Conservation (phyloP, 2,888 invertebrate species). For the Epinotia ramella region DNA sequence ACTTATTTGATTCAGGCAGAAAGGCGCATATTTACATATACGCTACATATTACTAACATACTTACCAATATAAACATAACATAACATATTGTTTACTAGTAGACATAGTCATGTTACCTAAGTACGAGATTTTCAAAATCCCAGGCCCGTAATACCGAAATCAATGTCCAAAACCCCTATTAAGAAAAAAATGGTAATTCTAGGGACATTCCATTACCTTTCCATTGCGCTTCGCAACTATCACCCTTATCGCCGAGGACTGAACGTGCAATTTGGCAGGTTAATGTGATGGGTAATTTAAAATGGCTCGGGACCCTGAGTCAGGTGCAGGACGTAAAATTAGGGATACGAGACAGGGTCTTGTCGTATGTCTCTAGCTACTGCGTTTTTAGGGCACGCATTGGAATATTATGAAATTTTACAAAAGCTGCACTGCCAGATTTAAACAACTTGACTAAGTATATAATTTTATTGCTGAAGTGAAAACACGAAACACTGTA, state of each 20-base stretch:
- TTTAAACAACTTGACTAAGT: no score
- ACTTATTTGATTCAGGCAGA: no score
- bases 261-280: constrained; percentile 25
- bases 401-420: no score
- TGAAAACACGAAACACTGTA: no score
- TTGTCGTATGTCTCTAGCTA: constrained; percentile 5
- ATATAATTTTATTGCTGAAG: no score
- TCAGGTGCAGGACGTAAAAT: constrained; percentile 42
- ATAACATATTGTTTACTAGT: no score
- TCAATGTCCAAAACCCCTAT: constrained; percentile 30
- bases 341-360: constrained; percentile 34
- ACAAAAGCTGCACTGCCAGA: no score
- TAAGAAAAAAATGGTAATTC: constrained; percentile 42
- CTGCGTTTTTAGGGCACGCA: background rate
- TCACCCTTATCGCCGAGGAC: constrained; percentile 6
- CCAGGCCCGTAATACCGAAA: constrained; percentile 8
- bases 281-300: constrained; percentile 26
- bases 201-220: constrained; percentile 20
- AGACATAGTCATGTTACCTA: background rate
- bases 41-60: no score
- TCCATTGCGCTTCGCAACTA: constrained; percentile 1
- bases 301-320: constrained; percentile 34
- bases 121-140: background rate
- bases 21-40: no score
- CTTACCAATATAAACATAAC: no score